Conservation (phyloP, 2,113 vertebrate species). For the Chelonoidis abingdonii region DNA sequence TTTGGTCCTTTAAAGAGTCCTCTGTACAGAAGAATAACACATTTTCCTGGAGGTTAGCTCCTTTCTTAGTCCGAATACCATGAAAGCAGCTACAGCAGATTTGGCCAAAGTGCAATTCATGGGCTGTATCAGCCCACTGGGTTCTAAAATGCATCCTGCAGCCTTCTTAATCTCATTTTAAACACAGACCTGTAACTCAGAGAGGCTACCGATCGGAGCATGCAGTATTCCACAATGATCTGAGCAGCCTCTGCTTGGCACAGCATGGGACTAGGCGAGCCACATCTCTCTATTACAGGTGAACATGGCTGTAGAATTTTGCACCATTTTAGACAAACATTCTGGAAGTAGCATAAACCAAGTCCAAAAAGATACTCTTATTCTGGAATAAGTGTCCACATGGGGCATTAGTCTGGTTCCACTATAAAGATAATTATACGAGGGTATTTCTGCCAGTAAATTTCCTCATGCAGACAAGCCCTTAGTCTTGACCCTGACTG, state of each 20-base stretch:
- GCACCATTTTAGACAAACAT: neutral
- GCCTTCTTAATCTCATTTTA: fast-evolving
- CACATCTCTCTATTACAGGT: fast-evolving
- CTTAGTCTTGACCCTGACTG: neutral
- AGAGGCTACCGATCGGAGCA: fast-evolving
- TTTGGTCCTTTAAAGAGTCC: neutral
- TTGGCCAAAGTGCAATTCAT: neutral
- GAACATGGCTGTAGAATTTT: fast-evolving
- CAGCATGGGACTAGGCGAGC: neutral
- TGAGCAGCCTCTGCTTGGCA: fast-evolving
- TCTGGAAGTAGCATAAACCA: fast-evolving
- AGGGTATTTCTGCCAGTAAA: neutral
- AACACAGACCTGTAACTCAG: neutral
- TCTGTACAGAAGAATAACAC: neutral
- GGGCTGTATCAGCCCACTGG: neutral
- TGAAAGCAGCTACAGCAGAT: neutral
- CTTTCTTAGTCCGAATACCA: fast-evolving
- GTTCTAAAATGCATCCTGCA: fast-evolving
- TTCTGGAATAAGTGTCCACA: neutral
- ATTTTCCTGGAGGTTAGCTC: fast-evolving
- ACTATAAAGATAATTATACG: neutral
- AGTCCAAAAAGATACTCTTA: neutral
- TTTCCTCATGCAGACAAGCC: neutral
- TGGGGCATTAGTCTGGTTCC: neutral
- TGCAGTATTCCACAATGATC: neutral